Evolutionary conservation across 2,797 vertebrate genomes (phyloP).

Genomic region (Hydrolagus colliei): DNA sequence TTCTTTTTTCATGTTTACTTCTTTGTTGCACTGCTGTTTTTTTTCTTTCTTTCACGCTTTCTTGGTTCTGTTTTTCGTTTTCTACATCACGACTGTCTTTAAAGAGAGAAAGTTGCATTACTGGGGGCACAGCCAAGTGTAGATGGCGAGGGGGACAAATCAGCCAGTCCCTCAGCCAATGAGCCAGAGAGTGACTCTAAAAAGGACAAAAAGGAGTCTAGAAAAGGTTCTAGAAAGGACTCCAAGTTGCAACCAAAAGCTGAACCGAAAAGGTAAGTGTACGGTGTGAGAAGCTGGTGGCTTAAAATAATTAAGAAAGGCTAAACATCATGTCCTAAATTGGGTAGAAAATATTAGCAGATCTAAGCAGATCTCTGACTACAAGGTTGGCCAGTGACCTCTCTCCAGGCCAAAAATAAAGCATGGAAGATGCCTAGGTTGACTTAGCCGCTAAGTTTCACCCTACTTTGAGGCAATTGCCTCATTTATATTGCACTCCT

Average conservation of each 20-base stretch:
- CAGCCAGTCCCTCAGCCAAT: conserved; percentile 55
- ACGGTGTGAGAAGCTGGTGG: not conserved
- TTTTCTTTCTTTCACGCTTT: conserved; percentile 47
- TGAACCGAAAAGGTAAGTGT: conserved; percentile 76
- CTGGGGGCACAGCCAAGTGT: conserved; percentile 66
- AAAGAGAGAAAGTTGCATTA: conserved; percentile 71
- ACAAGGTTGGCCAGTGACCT: not conserved
- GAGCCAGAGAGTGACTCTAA: conserved; percentile 64
- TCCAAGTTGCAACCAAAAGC: conserved; percentile 65
- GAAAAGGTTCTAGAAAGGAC: conserved; percentile 75
- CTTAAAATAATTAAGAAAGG: not conserved
- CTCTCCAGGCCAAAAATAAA: not conserved
- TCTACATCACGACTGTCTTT: conserved; percentile 60
- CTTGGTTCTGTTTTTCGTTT: conserved; percentile 60
- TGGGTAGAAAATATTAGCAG: not conserved
- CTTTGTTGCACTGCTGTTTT: conserved; percentile 48
- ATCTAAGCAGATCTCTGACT: too few species aligned
- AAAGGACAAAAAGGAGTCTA: conserved; percentile 88
- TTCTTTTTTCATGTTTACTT: conserved; percentile 35
- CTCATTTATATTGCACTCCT: not conserved
- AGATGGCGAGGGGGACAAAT: conserved; percentile 64
- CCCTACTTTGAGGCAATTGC: not conserved
- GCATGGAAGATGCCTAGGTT: not conserved
- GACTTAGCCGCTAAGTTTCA: not conserved
- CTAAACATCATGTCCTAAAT: not conserved